Evolutionary conservation across 2,888 invertebrate species (phyloP), one percentile per base, ranked within the genome.

Genomic region (Trissolcus japonicus): DNA sequence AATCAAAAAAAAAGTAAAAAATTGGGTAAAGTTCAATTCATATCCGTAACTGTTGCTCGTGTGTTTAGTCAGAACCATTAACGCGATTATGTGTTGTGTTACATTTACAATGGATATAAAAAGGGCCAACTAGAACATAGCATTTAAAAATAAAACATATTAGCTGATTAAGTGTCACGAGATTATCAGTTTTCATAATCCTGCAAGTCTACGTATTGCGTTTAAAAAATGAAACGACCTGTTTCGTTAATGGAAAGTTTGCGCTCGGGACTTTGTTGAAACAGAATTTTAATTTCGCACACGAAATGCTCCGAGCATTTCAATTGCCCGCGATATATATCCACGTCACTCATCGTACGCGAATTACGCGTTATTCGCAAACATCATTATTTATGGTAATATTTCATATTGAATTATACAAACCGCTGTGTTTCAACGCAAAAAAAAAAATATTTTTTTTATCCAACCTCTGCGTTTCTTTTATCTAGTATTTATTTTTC

Each of bases 21-120:
- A 16, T 41, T 19, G 19, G 29, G n/a, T n/a, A 66, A 54, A 46
- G 59, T 65, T 59, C 59, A 72, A 65, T 72, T 66, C 54, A 66
- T 66, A 67, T 53, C 56, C 59, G 53, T 66, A 65, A 66, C 59
- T 73, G 60, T 29, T 73, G 35, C 54, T 62, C 67, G 67, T 67
- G 74, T 61, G 66, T 40, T 54, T 19, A 21, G 19, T 40, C 17
- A 16, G 11, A 11, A 51, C 61, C 29, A 74, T 67, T 57, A 74
- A 67, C 53, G 25, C 48, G 61, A 67, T 74, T 74, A 74, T 41
- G 61, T 40, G 61, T 67, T 68, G 41, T 62, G 55, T 62, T 25
- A 46, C 53, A 16, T 48, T 13, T 60, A 19, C 25, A 41, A 17
- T 17, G 40, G 25, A 61, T 16, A 60, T n/a, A 29, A 40, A 29